phyloP scores from a whole-genome alignment of 2,113 vertebrate genomes.

The Chaenocephalus aceratus region DNA sequence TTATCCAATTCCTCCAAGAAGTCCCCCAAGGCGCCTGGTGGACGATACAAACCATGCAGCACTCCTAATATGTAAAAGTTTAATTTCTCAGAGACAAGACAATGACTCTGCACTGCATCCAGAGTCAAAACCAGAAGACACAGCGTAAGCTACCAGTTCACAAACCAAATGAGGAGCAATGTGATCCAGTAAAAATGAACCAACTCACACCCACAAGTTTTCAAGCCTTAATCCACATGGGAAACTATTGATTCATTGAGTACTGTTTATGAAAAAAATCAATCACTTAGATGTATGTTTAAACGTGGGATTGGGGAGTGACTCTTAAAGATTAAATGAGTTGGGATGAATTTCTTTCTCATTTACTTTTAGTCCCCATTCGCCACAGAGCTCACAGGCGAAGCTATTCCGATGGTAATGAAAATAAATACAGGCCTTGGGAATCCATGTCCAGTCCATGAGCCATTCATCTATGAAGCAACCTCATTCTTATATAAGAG shows the following conservation, averaged over 20 bases:
- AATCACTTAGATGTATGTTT: conserved; percentile 28
- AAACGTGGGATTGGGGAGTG: conserved; percentile 21
- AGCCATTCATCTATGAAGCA: conserved; percentile 79
- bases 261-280: conserved; percentile 17
- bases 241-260: conserved; percentile 41
- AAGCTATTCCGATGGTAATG: conserved; percentile 85
- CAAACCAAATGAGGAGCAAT: background rate
- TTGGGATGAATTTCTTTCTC: conserved; percentile 38
- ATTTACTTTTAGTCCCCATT: conserved; percentile 46
- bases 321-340: conserved; percentile 21
- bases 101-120: conserved; percentile 1
- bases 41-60: background rate
- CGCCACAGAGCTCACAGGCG: conserved; percentile 70
- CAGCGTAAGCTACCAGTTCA: background rate
- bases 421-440: conserved; percentile 89
- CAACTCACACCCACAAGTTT: conserved; percentile 24
- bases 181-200: conserved; percentile 21
- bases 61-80: background rate
- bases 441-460: conserved; percentile 84
- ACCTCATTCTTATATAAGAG: conserved; percentile 81
- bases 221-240: conserved; percentile 19
- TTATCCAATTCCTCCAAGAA: too few relatives aligned
- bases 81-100: conserved; percentile 14
- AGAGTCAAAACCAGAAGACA: conserved; percentile 24
- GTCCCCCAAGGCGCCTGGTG: too few relatives aligned